Evolutionary conservation across 1,140 invertebrate genomes (phyloP), one percentile per base, ranked within the genome.

Genomic region (Oryzaephilus surinamensis): DNA sequence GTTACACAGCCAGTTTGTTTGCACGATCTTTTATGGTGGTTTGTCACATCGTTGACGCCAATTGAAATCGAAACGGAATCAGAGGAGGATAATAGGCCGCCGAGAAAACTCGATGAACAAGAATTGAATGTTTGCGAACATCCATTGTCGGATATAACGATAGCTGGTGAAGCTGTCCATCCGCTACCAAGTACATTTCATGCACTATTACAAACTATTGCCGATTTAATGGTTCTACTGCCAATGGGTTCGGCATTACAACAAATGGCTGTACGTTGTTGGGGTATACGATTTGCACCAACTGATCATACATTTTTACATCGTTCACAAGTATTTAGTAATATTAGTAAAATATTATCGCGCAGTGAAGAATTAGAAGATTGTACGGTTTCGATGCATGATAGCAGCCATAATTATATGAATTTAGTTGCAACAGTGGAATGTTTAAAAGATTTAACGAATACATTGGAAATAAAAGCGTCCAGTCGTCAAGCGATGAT

Each of bases 21-120:
- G 6, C 93, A 97, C 55, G 93, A 97, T 62, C 67, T 97, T 0
- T 73, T 97, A 42, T 97, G 92, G 93, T 95, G 89, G 84, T 93
- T 96, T 54, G 83, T 89, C 2, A 75, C 72, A n/a, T 75, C 72
- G 2, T 63, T 91, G 13, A 75, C 73, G 4, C 71, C 79, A 1
- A 55, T 62, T 0, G 67, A 71, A 7, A 43, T 56, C 7, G 49
- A 62, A n/a, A 53, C 60, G 2, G 46, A 60, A 18, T 52, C 51
- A 1, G 69, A 71, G n/a, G 67, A 71, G 21, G 70, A 73, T 32
- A 69, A 69, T 43, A 59, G 59, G 49, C 55, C 61, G 0, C 66
- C 70, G 7, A 66, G 60, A 38, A 71, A 64, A 48, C 19, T 54
- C 4, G 72, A 76, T 28, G 73, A 76, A 53, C 64, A 69, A 19